Percentiles rank a stretch among this genome's conserved stretches.
Evolutionary conservation across 1,140 invertebrate genomes (phyloP).

Genomic region (Aphelinus atriplicis): DNA sequence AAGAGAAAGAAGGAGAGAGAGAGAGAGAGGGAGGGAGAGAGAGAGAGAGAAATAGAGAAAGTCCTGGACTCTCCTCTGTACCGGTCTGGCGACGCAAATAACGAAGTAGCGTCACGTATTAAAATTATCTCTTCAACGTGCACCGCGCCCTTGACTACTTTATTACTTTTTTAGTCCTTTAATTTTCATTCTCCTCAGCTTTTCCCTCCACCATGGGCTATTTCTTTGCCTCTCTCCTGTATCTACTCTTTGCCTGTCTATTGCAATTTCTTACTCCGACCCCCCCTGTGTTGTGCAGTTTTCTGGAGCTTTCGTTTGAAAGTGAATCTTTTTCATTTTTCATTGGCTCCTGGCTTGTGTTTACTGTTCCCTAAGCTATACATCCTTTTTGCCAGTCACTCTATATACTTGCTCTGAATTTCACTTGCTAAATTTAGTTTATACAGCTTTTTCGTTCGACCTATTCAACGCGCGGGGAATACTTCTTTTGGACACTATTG

Average conservation of each 20-base stretch:
- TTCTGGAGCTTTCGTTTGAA: too few species aligned
- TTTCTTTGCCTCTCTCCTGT: slow-evolving; percentile 2
- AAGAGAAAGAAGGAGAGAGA: background rate
- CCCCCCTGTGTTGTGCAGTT: too few species aligned
- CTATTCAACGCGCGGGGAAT: too few species aligned
- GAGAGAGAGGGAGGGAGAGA: background rate
- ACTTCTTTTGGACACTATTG: too few species aligned
- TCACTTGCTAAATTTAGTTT: slow-evolving; percentile 7
- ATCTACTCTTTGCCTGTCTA: background rate
- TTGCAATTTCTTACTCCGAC: background rate
- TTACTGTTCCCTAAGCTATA: too few species aligned
- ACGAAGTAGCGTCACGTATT: slow-evolving; percentile 47
- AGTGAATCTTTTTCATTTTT: too few species aligned
- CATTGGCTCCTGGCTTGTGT: too few species aligned
- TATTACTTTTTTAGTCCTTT: background rate
- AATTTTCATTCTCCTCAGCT: background rate
- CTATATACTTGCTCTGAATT: background rate
- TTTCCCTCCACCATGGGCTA: background rate
- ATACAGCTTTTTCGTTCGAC: background rate
- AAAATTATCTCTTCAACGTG: slow-evolving; percentile 48
- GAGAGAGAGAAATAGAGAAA: background rate
- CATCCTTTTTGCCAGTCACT: too few species aligned
- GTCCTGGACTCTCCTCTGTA: background rate
- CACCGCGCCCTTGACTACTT: background rate
- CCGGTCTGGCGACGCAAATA: slow-evolving; percentile 42